A percentile compares a stretch with the other conserved stretches of the same genome.
Conservation (phyloP, 2,113 vertebrate genomes). For the Crotalus viridis region DNA sequence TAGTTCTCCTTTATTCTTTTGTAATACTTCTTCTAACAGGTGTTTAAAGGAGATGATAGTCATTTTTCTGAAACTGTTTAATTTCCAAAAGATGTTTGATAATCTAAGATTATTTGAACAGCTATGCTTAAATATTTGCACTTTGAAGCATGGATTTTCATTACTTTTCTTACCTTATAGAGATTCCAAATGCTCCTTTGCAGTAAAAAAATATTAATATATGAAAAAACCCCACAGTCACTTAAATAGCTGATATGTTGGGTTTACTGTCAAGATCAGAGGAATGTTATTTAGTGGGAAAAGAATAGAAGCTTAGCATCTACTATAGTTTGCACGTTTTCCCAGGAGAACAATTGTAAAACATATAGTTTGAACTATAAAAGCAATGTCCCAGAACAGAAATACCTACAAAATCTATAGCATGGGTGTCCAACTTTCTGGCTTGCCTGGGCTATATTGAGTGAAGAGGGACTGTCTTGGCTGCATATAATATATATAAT, state of each 20-base stretch:
- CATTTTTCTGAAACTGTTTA: slow-evolving; percentile 4
- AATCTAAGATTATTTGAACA: slow-evolving; percentile 26
- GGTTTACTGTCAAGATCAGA: not conserved
- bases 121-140: not conserved
- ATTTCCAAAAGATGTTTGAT: slow-evolving; percentile 29
- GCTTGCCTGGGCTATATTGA: not conserved
- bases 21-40: not conserved
- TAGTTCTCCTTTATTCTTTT: slow-evolving; percentile 31
- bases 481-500: not conserved
- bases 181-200: not conserved
- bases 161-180: not conserved
- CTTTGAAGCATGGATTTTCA: not conserved
- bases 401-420: not conserved
- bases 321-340: not conserved
- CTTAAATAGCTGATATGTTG: not conserved
- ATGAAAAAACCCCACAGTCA: not conserved
- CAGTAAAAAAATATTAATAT: not conserved
- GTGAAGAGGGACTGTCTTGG: not conserved
- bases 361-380: not conserved
- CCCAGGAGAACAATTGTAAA: not conserved
- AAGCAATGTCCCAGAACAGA: not conserved
- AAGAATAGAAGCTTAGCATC: not conserved
- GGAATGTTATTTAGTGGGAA: not conserved
- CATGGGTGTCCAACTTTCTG: not conserved
- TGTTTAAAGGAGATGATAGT: slow-evolving; percentile 25